phyloP scores from a whole-genome alignment of 2,888 invertebrate genomes.

The Phortica magna region DNA sequence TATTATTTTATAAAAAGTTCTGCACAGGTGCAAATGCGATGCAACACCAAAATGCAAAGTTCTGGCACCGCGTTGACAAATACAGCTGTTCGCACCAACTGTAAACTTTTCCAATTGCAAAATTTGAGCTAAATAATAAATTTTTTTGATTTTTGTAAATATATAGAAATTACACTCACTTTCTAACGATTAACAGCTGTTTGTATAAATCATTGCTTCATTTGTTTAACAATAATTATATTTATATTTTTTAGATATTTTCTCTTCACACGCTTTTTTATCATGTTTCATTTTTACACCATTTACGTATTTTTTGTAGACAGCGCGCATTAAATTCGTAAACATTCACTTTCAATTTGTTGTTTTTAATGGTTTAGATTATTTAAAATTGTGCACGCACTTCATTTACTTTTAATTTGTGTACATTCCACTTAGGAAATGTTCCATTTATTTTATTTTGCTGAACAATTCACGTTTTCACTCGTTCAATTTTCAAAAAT shows the following conservation, averaged over 20 bases:
- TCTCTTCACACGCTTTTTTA: constrained; percentile 55
- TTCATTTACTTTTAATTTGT: neutral
- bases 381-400: neutral
- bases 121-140: neutral
- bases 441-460: too few species aligned
- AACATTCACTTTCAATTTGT: neutral
- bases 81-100: constrained; percentile 7
- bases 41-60: neutral
- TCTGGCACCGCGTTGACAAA: too few species aligned
- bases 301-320: constrained; percentile 30
- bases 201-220: neutral
- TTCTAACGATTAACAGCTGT: neutral
- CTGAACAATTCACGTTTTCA: too few species aligned
- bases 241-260: constrained; percentile 59
- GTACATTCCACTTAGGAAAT: too few species aligned
- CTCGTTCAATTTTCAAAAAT: too few species aligned
- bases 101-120: neutral
- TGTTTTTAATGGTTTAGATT: neutral
- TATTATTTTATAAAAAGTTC: too few species aligned
- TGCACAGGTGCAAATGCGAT: neutral
- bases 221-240: constrained; percentile 52
- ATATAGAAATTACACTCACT: neutral
- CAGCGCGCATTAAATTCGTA: neutral
- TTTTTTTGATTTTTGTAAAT: neutral
- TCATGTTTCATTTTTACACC: constrained; percentile 45